A percentile compares a stretch with the other conserved stretches of the same genome.
These are phyloP conservation scores for Blomia tropicalis DNA, from an alignment of 2,888 invertebrate genomes.

Conservation along the genomic window DNA sequence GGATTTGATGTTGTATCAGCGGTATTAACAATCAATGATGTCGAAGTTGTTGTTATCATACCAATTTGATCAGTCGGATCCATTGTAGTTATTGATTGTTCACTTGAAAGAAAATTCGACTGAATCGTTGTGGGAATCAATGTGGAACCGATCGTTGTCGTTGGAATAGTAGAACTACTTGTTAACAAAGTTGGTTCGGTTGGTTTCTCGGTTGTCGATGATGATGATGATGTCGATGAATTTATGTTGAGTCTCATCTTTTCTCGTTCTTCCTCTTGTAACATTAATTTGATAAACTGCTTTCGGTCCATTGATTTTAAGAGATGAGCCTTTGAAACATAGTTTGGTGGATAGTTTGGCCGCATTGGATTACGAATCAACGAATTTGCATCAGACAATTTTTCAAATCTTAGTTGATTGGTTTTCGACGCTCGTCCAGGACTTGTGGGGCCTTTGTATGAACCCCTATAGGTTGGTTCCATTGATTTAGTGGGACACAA, in stretches of 20 bases:
- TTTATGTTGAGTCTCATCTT: background rate
- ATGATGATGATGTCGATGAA: background rate
- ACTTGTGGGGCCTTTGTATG: no score
- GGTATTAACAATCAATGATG: no score
- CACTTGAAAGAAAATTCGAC: no score
- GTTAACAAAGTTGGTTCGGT: background rate
- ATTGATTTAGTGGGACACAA: background rate
- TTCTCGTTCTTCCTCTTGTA: background rate
- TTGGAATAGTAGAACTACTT: background rate
- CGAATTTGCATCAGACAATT: slow-evolving; percentile 1
- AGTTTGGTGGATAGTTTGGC: slow-evolving; percentile 24
- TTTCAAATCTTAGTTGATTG: no score
- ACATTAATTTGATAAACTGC: slow-evolving; percentile 11
- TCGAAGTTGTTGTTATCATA: background rate
- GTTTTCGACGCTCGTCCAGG: no score
- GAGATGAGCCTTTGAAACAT: slow-evolving; percentile 23
- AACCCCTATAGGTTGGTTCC: no score
- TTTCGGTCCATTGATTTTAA: slow-evolving; percentile 1
- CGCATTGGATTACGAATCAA: slow-evolving; percentile 12
- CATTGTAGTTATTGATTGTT: background rate
- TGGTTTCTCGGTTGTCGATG: background rate
- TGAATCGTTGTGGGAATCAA: background rate
- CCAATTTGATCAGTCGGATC: background rate
- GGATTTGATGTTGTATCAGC: no score
- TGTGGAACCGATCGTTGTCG: background rate